A percentile compares a stretch with the other conserved stretches of the same genome.
phyloP scores from a whole-genome alignment of 2,888 invertebrate species.

The Coenonympha glycerion region DNA sequence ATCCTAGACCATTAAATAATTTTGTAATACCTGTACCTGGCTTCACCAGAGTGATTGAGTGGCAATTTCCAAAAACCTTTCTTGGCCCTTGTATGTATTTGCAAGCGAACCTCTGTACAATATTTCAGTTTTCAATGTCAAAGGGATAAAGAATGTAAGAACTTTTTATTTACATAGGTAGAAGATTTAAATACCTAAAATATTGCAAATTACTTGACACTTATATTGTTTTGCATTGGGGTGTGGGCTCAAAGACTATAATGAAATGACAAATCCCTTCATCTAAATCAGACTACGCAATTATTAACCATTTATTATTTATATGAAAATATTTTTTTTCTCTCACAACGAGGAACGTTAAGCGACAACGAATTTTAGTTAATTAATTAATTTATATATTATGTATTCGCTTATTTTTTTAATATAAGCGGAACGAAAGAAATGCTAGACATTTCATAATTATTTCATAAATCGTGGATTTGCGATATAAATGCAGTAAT shows the following conservation, averaged over 20 bases:
- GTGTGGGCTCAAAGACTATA: not conserved
- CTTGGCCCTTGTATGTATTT: too few species aligned
- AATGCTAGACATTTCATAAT: conserved; percentile 30
- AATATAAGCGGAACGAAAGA: conserved; percentile 32
- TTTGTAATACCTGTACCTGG: too few species aligned
- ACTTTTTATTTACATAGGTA: too few species aligned
- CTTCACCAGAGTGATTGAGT: too few species aligned
- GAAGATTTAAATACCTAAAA: too few species aligned
- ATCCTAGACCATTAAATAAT: too few species aligned
- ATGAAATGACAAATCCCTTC: conserved; percentile 4
- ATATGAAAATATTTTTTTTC: conserved; percentile 34
- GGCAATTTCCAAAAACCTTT: too few species aligned
- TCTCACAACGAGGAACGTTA: conserved; percentile 33
- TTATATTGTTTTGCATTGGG: too few species aligned
- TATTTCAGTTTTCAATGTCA: too few species aligned
- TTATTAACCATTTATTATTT: conserved; percentile 12
- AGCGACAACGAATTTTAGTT: conserved; percentile 33
- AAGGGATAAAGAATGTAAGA: too few species aligned
- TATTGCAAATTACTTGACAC: too few species aligned
- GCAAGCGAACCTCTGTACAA: too few species aligned
- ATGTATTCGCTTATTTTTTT: conserved; percentile 33
- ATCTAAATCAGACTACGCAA: conserved; percentile 15
- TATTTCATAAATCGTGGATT: conserved; percentile 43
- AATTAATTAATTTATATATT: conserved; percentile 20
- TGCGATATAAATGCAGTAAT: conserved; percentile 67